Conservation (phyloP, 1,140 invertebrate genomes). For the Atopsyche davidsoni region DNA sequence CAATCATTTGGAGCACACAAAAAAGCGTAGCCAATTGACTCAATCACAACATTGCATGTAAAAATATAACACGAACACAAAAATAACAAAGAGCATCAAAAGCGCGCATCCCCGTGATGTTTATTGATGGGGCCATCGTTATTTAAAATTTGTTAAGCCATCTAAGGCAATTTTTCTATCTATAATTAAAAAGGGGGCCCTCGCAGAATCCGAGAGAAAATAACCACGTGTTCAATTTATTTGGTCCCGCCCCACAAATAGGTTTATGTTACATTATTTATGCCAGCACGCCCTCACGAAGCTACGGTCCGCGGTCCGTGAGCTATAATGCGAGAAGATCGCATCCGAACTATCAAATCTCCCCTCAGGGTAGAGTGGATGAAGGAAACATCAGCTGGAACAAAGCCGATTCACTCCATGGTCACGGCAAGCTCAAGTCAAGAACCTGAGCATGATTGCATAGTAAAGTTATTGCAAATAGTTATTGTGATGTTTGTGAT, state of each 20-base stretch:
- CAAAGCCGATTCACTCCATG: too few relatives aligned
- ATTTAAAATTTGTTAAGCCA: constrained; percentile 28
- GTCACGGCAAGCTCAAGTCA: too few relatives aligned
- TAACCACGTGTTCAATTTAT: constrained; percentile 30
- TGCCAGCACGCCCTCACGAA: constrained; percentile 26
- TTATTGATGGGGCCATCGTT: constrained; percentile 24
- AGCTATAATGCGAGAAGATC: too few relatives aligned
- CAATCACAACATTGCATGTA: constrained; percentile 1
- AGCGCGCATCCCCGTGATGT: constrained; percentile 6
- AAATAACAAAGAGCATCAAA: neutral
- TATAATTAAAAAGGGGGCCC: constrained; percentile 27
- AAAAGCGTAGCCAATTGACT: constrained; percentile 8
- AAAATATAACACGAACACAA: neutral
- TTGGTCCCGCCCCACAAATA: constrained; percentile 28
- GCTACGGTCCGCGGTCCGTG: constrained; percentile 17
- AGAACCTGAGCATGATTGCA: too few relatives aligned
- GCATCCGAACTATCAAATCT: too few relatives aligned
- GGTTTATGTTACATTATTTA: constrained; percentile 32
- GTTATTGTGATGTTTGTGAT: too few relatives aligned
- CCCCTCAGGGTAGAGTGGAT: too few relatives aligned
- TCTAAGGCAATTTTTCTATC: constrained; percentile 29
- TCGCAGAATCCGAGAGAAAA: constrained; percentile 26
- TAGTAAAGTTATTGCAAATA: too few relatives aligned
- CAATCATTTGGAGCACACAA: too few relatives aligned
- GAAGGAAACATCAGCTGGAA: too few relatives aligned